Percentiles rank a stretch among this genome's conserved stretches.
Conservation (phyloP, 2,113 vertebrate genomes). For the Zingel zingel region DNA sequence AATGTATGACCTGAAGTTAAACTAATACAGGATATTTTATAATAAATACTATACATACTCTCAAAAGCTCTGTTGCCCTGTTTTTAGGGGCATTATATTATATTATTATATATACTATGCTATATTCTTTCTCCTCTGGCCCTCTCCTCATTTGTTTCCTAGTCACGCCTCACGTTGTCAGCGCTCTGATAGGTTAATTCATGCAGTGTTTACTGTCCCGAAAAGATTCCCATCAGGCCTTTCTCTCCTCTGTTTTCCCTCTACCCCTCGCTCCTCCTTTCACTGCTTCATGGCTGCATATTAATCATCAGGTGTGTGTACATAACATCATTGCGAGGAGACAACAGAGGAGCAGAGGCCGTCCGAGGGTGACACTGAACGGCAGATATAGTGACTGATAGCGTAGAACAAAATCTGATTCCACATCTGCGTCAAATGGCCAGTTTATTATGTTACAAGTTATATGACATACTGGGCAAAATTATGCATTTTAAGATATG, state of each 20-base stretch:
- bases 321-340: constrained; percentile 61
- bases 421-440: constrained; percentile 16
- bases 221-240: constrained; percentile 74
- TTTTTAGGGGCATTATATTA: neutral
- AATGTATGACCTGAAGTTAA: neutral
- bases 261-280: constrained; percentile 31
- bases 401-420: constrained; percentile 39
- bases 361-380: constrained; percentile 47
- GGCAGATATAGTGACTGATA: constrained; percentile 60
- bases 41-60: neutral
- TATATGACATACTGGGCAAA: neutral
- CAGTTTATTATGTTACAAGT: constrained; percentile 13
- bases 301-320: constrained; percentile 81
- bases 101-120: too few relatives aligned
- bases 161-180: constrained; percentile 56
- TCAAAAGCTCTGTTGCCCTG: neutral
- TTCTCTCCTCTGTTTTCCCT: constrained; percentile 57
- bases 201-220: constrained; percentile 71
- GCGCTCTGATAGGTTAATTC: constrained; percentile 71
- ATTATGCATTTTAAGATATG: neutral
- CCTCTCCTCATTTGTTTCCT: constrained; percentile 47
- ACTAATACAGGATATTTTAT: constrained; percentile 3
- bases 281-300: constrained; percentile 57
- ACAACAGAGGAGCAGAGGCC: constrained; percentile 51
- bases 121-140: neutral